Conservation (phyloP, 2,888 invertebrate species). For the Ophion slaviceki region DNA sequence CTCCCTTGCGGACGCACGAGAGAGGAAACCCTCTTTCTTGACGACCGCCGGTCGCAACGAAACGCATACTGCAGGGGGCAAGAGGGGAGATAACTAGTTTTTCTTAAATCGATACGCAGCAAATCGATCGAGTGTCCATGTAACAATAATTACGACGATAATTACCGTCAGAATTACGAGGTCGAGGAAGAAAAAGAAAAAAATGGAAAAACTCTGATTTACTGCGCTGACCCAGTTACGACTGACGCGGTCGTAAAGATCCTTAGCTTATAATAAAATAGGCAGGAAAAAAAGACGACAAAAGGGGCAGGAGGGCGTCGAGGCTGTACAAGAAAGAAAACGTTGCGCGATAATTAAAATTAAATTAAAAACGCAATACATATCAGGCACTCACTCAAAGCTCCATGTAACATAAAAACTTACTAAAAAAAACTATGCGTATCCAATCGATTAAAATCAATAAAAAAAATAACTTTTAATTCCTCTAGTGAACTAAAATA, state of each 20-base stretch:
- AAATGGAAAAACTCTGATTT: conserved; percentile 45
- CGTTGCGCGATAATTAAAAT: conserved; percentile 46
- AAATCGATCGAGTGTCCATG: not conserved
- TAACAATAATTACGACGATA: conserved; percentile 21
- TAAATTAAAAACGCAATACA: conserved; percentile 43
- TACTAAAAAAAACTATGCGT: too few species aligned
- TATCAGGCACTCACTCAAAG: conserved; percentile 15
- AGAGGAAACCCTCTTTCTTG: not conserved
- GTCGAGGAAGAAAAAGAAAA: conserved; percentile 15
- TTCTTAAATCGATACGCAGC: conserved; percentile 20
- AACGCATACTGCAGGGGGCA: not conserved
- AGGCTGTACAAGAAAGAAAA: conserved; percentile 29
- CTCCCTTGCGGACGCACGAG: not conserved
- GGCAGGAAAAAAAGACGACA: conserved; percentile 1
- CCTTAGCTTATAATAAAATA: conserved; percentile 51
- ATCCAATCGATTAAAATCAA: not conserved
- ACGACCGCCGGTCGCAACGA: conserved; percentile 41
- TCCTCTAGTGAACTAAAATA: not conserved
- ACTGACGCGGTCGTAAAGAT: conserved; percentile 45
- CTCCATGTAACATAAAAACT: not conserved
- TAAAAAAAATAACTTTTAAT: conserved; percentile 13
- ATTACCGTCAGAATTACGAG: conserved; percentile 25
- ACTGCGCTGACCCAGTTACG: conserved; percentile 53
- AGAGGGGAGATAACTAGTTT: conserved; percentile 42
- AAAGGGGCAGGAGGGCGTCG: conserved; percentile 2